Conservation (phyloP, 2,888 invertebrate species). For the Nephrotoma flavescens region DNA sequence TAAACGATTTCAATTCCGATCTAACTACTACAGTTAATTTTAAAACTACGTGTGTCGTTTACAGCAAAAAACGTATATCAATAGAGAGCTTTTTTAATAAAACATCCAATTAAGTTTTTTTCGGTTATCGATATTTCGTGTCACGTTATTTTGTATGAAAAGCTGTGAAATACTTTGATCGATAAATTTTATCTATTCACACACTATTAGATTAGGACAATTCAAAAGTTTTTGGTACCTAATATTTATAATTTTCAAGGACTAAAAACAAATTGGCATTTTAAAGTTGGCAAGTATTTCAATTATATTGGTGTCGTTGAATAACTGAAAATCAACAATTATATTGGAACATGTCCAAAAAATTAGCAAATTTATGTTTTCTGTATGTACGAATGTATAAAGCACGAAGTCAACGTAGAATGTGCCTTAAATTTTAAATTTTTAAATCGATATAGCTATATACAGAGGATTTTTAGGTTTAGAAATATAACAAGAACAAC, state of each 20-base stretch:
- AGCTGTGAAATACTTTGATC: neutral
- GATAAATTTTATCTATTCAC: neutral
- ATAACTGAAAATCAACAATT: neutral
- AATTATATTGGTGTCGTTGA: neutral
- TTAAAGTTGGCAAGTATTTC: neutral
- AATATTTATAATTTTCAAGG: neutral
- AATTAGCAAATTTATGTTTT: neutral
- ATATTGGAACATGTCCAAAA: neutral
- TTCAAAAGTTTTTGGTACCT: neutral
- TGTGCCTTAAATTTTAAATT: constrained; percentile 18
- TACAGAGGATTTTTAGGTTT: constrained; percentile 41
- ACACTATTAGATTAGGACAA: neutral
- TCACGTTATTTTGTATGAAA: neutral
- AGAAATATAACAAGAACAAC: constrained; percentile 39
- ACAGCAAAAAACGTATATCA: neutral
- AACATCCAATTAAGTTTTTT: neutral
- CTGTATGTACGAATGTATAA: neutral
- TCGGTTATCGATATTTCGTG: neutral
- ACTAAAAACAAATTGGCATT: neutral
- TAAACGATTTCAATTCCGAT: neutral
- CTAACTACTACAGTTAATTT: neutral
- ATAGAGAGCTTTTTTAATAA: neutral
- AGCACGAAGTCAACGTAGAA: neutral
- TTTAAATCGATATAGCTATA: constrained; percentile 63
- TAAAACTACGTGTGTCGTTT: neutral